Percentiles rank a stretch among this genome's conserved stretches.
Conservation (phyloP, 2,797 vertebrate species). For the Smutsia temminckii region DNA sequence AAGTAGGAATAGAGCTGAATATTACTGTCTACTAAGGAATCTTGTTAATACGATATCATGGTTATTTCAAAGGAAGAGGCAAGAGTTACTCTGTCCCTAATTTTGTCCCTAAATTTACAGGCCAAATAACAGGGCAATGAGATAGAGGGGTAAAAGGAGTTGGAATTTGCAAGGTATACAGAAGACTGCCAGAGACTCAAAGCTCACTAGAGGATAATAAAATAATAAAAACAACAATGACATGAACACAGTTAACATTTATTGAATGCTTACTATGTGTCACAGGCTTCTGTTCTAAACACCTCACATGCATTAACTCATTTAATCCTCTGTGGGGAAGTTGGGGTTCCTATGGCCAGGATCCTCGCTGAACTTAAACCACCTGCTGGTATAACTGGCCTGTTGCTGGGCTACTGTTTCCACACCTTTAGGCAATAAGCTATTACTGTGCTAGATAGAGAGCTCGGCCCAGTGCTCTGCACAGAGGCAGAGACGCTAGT, state of each 20-base stretch:
- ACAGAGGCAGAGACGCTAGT: no score
- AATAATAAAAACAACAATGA: background rate
- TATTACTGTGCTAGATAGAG: no score
- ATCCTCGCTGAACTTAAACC: no score
- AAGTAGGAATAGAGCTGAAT: constrained; percentile 56
- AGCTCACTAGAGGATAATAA: background rate
- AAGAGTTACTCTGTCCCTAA: background rate
- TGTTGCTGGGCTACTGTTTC: no score
- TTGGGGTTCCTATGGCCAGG: no score
- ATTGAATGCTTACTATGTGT: background rate
- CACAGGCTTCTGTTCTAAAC: background rate
- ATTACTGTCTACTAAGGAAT: constrained; percentile 70
- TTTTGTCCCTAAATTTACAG: constrained; percentile 11
- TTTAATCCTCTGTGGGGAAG: background rate
- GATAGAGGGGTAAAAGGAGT: background rate
- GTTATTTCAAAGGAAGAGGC: constrained; percentile 62
- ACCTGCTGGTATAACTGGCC: no score
- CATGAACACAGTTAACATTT: background rate
- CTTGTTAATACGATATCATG: constrained; percentile 20
- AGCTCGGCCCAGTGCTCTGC: no score
- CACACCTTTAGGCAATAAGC: no score
- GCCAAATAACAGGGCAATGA: background rate
- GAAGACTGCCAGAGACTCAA: background rate
- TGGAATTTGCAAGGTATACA: background rate
- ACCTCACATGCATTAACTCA: background rate